Evolutionary conservation across 2,888 invertebrate species (phyloP).

Genomic region (Melipona bicolor): DNA sequence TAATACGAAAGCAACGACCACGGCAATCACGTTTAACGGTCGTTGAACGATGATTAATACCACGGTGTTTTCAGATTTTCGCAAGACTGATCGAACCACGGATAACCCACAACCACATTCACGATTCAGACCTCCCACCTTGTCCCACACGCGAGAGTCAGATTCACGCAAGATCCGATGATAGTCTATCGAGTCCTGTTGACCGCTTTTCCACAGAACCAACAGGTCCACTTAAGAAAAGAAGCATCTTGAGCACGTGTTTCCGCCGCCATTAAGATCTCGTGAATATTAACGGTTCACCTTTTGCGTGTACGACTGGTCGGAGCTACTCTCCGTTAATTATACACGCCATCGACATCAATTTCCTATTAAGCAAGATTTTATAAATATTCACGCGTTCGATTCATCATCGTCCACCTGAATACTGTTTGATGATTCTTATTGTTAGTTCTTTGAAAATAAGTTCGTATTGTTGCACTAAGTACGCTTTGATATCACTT

Average conservation of each 20-base stretch:
- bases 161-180: neutral
- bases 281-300: constrained; percentile 48
- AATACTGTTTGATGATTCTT: neutral
- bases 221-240: constrained; percentile 16
- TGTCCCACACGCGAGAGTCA: neutral
- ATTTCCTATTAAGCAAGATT: neutral
- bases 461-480: neutral
- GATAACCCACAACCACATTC: neutral
- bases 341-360: constrained; percentile 12
- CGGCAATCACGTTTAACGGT: constrained; percentile 16
- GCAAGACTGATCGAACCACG: constrained; percentile 13
- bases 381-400: neutral
- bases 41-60: neutral
- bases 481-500: too few species aligned
- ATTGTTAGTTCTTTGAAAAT: neutral
- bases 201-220: neutral
- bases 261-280: constrained; percentile 16
- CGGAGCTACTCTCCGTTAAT: constrained; percentile 17
- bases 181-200: neutral
- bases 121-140: neutral
- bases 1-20: neutral
- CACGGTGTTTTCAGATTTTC: neutral
- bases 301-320: neutral
- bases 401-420: neutral
- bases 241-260: neutral